Conservation (phyloP, 2,888 invertebrate genomes). For the Pediacus dermestoides region DNA sequence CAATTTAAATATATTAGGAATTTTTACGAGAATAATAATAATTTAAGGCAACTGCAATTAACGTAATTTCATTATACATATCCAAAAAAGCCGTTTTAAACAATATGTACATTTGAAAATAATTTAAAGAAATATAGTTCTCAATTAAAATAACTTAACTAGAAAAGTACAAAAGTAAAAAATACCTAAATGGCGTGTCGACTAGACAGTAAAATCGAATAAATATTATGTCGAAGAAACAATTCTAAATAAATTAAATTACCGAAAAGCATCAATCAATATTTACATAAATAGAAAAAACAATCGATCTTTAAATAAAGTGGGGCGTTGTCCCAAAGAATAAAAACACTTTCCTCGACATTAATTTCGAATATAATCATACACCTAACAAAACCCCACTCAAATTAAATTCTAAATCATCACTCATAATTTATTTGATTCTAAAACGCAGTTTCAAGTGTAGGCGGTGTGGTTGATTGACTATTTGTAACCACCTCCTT, state of each 20-base stretch:
- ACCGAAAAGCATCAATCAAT: constrained; percentile 14
- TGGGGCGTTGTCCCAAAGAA: too few species aligned
- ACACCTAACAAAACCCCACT: too few species aligned
- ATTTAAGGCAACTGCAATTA: constrained; percentile 35
- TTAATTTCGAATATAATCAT: too few species aligned
- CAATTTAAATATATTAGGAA: constrained; percentile 44
- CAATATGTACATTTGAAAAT: constrained; percentile 6
- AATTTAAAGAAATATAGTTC: constrained; percentile 1
- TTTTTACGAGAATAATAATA: too few species aligned
- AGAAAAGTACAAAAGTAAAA: constrained; percentile 21
- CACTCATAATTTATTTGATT: constrained; percentile 6
- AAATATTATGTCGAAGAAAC: constrained; percentile 19
- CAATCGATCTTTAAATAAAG: constrained; percentile 14
- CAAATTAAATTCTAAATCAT: background rate
- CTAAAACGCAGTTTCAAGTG: constrained; percentile 62
- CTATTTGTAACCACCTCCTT: too few species aligned
- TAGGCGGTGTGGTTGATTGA: constrained; percentile 54
- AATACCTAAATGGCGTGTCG: constrained; percentile 32
- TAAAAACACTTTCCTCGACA: too few species aligned
- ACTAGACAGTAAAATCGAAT: constrained; percentile 33
- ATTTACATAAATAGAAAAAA: constrained; percentile 24
- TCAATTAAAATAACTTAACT: constrained; percentile 8
- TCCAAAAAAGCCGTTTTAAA: too few species aligned
- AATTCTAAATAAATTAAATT: background rate
- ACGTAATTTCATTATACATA: too few species aligned